phyloP scores from a whole-genome alignment of 1,140 invertebrate genomes.

The Uloborus diversus region DNA sequence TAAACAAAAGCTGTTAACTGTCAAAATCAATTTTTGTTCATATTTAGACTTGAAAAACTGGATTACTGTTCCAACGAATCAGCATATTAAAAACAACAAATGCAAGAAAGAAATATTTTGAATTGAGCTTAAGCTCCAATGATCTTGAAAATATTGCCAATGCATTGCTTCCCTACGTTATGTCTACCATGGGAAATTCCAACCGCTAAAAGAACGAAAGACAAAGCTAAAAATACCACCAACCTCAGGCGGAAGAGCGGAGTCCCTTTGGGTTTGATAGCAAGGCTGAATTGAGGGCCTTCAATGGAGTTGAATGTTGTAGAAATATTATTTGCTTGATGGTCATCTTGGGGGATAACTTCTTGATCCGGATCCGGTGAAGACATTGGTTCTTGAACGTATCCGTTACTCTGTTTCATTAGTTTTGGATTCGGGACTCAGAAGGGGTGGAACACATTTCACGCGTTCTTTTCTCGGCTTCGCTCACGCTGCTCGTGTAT shows the following conservation, averaged over 20 bases:
- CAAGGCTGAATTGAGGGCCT: constrained; percentile 30
- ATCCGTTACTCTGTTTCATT: constrained; percentile 32
- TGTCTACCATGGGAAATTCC: constrained; percentile 1
- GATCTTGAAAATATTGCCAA: too few species aligned
- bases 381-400: constrained; percentile 38
- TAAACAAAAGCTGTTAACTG: too few species aligned
- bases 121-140: too few species aligned
- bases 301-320: not conserved
- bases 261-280: constrained; percentile 44
- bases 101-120: too few species aligned
- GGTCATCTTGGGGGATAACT: not conserved
- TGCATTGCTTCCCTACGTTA: too few species aligned
- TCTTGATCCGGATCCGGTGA: constrained; percentile 4
- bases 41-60: too few species aligned
- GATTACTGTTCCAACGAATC: too few species aligned
- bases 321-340: not conserved
- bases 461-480: not conserved
- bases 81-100: too few species aligned
- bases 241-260: constrained; percentile 41
- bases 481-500: not conserved
- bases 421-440: not conserved
- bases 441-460: not conserved
- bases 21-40: too few species aligned
- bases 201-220: not conserved
- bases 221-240: constrained; percentile 35